Conservation (phyloP, 2,888 invertebrate genomes). For the Capitulum mitella region DNA sequence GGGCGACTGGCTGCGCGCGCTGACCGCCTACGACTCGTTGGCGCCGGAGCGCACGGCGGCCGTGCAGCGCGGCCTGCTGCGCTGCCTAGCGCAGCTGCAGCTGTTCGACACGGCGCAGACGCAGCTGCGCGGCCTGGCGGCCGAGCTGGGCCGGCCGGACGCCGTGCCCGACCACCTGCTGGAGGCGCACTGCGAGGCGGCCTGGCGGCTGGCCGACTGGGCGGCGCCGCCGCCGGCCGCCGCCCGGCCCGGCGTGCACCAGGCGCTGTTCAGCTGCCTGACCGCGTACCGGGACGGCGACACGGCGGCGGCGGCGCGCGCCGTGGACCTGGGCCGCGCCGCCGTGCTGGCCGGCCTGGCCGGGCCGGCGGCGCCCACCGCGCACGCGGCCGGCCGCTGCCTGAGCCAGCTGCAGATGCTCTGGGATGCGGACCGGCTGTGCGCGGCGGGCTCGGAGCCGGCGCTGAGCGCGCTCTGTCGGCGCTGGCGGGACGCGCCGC, state of each 20-base stretch:
- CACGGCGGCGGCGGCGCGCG: background rate
- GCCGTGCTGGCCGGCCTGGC: background rate
- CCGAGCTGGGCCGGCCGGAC: background rate
- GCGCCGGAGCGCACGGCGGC: too few species aligned
- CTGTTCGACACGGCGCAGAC: background rate
- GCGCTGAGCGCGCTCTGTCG: background rate
- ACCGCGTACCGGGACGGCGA: slow-evolving; percentile 2
- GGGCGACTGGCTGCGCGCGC: background rate
- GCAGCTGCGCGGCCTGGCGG: background rate
- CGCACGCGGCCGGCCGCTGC: background rate
- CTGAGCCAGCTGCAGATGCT: slow-evolving; percentile 16
- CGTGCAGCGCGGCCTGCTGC: background rate
- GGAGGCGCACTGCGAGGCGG: background rate
- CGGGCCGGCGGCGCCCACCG: background rate
- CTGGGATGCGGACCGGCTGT: background rate
- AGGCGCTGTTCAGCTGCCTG: background rate
- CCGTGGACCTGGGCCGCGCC: background rate
- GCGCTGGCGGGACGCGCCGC: background rate
- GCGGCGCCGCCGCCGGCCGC: background rate
- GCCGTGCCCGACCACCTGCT: background rate
- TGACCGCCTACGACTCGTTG: background rate
- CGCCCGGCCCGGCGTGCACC: background rate
- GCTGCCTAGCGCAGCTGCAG: background rate
- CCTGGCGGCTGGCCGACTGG: slow-evolving; percentile 25
- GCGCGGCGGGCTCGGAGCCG: background rate